A percentile compares a stretch with the other conserved stretches of the same genome.
Evolutionary conservation across 2,888 invertebrate genomes (phyloP).

Genomic region (Xylophagus ater): DNA sequence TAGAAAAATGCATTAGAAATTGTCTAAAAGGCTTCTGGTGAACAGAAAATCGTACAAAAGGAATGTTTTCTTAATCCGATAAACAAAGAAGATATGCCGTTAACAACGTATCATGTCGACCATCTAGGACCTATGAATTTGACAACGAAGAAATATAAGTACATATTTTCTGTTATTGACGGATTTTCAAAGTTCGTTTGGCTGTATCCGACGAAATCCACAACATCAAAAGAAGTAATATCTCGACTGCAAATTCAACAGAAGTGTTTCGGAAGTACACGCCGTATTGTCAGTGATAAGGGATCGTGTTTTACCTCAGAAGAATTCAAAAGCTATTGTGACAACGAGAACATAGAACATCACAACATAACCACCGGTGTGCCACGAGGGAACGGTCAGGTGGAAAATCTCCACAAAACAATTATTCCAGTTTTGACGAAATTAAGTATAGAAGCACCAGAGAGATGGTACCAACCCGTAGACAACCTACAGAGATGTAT

Average conservation of each 20-base stretch:
- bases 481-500: too few species aligned
- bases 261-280: slow-evolving; percentile 18
- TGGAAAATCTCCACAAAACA: too few species aligned
- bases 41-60: slow-evolving; percentile 22
- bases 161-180: slow-evolving; percentile 27
- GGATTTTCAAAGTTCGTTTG: slow-evolving; percentile 26
- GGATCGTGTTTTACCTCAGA: not conserved
- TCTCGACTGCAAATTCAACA: slow-evolving; percentile 7
- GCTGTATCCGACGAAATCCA: slow-evolving; percentile 9
- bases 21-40: slow-evolving; percentile 7
- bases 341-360: not conserved
- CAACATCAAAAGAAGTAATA: slow-evolving; percentile 2
- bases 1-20: slow-evolving; percentile 13
- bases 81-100: slow-evolving; percentile 24
- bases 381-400: too few species aligned
- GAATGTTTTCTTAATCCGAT: slow-evolving; percentile 25
- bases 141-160: slow-evolving; percentile 24
- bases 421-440: too few species aligned
- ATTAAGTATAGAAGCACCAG: too few species aligned
- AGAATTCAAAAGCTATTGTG: not conserved
- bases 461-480: too few species aligned
- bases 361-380: not conserved
- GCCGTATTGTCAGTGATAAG: slow-evolving; percentile 1
- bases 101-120: slow-evolving; percentile 27
- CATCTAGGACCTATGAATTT: slow-evolving; percentile 26